Conservation (phyloP, 2,888 invertebrate genomes). For the Machimus atricapillus region DNA sequence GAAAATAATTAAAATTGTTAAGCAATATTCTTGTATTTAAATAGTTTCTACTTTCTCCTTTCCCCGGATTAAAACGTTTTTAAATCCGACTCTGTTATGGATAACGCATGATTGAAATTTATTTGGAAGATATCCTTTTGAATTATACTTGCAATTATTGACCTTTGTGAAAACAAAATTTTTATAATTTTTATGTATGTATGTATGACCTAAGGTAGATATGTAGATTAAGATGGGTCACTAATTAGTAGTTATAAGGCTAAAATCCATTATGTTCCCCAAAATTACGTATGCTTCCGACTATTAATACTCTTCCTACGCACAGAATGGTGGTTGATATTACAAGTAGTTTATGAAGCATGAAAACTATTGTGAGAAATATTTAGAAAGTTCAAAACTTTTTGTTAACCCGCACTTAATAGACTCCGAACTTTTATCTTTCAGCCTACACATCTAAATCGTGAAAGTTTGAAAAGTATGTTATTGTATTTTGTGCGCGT, state of each 20-base stretch:
- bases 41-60: too few species aligned
- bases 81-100: too few species aligned
- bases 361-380: neutral
- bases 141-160: too few species aligned
- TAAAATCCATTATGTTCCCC: neutral
- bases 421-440: neutral
- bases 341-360: neutral
- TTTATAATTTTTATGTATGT: too few species aligned
- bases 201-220: too few species aligned
- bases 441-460: neutral
- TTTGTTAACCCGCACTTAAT: neutral
- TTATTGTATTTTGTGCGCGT: neutral
- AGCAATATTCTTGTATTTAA: too few species aligned
- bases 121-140: too few species aligned
- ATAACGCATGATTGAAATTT: too few species aligned
- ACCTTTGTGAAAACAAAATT: too few species aligned
- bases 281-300: neutral
- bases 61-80: too few species aligned
- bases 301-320: neutral
- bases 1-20: too few species aligned
- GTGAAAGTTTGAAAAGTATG: neutral
- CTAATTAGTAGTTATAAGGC: neutral
- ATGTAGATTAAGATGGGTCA: too few species aligned
- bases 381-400: neutral
- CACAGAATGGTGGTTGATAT: neutral